Percentiles rank a stretch among this genome's conserved stretches.
Conservation (phyloP, 2,113 vertebrate species). For the Tautogolabrus adspersus region DNA sequence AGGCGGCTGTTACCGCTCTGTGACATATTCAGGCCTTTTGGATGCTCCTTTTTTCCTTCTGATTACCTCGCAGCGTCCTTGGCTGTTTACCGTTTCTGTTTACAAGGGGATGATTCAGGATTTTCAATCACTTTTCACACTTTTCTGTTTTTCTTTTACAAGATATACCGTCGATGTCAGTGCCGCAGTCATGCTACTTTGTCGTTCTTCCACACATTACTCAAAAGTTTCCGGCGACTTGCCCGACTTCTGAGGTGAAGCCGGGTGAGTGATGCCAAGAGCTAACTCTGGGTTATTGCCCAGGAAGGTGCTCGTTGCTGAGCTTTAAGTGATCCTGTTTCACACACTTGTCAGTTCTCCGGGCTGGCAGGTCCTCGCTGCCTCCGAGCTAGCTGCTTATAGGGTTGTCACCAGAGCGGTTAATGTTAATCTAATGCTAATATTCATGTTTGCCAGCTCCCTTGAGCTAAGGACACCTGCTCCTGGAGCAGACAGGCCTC, state of each 20-base stretch:
- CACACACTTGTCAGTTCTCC: conserved; percentile 79
- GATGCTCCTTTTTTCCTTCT: conserved; percentile 58
- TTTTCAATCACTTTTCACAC: conserved; percentile 58
- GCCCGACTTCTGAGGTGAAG: conserved; percentile 58
- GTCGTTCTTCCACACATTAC: not conserved
- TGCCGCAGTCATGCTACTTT: conserved; percentile 5
- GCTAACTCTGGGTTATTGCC: conserved; percentile 64
- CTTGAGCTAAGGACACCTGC: conserved; percentile 51
- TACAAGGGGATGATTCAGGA: conserved; percentile 65
- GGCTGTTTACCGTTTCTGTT: conserved; percentile 51
- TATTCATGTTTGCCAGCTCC: conserved; percentile 51
- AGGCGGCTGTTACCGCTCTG: conserved; percentile 22
- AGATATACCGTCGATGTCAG: not conserved
- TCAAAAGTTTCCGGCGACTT: conserved; percentile 38
- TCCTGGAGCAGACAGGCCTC: conserved; percentile 17
- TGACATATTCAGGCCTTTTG: conserved; percentile 77
- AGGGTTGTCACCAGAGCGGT: conserved; percentile 69
- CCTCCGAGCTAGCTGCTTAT: conserved; percentile 68
- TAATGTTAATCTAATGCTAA: conserved; percentile 73
- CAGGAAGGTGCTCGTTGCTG: conserved; percentile 61
- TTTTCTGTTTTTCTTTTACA: conserved; percentile 2
- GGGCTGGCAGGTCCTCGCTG: conserved; percentile 73
- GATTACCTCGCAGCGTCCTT: conserved; percentile 66
- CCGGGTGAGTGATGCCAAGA: conserved; percentile 57
- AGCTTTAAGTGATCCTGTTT: conserved; percentile 82